Base-by-base conservation (phyloP, 2,797 vertebrate species). In the Lepus townsendii region DNA sequence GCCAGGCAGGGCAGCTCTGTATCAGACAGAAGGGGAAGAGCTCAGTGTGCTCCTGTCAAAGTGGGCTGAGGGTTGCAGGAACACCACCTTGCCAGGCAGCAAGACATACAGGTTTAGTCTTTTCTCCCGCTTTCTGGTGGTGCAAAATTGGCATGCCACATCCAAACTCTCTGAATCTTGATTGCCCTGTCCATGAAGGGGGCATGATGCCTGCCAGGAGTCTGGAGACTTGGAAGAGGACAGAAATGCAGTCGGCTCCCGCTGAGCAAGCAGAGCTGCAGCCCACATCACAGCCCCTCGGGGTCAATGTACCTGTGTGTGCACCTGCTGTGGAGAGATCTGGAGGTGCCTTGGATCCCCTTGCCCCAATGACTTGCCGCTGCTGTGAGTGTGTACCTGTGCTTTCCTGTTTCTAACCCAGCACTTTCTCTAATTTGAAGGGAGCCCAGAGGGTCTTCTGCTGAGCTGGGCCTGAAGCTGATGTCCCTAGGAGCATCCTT, bases 251-350 rank as follows among this genome's bases (percentile, higher is more conserved):
- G 11, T 32, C 38, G 32, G 42, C 32, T 62, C 16, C 42, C 0
- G 5, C 57, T 4, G 24, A 72, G 63, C 24, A 24, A 68, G 26
- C 16, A 26, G 42, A 4, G 8, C 1, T 65, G 52, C 6, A 16
- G 26, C 6, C 42, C 12, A 11, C 5, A 35, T 73, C 32, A 26
- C 3, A 3, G 10, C 3, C 19, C 20, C 7, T 16, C 0, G 8
- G 83, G 38, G 42, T 47, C 42, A 47, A 8, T 47, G 42, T 16
- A 32, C 27, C 65, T 65, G 16, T 47, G 47, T 50, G 38, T 54
- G 38, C 62, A 73, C 47, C 30, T n/a, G 52, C 26, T 38, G 71
- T 24, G 9, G 38, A n/a, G 5, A 30, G 22, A 16, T 5, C 35
- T 1, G 35, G 38, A 32, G 14, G 30, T 13, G 38, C 11, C 19